Evolutionary conservation across 2,797 vertebrate species (phyloP).

Genomic region (Perodicticus potto): DNA sequence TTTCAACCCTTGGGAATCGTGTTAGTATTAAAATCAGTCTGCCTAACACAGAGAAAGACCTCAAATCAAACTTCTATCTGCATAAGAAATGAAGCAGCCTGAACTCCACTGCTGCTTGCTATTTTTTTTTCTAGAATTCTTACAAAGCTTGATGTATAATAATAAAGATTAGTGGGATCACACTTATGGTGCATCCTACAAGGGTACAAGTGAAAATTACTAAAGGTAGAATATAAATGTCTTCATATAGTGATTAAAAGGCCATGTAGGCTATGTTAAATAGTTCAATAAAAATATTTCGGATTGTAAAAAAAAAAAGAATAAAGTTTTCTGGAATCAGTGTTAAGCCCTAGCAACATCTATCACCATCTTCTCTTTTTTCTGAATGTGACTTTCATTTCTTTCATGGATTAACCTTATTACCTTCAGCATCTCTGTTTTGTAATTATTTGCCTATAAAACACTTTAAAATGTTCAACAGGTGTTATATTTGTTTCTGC

Average conservation of each 20-base stretch:
- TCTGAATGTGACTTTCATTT: neutral
- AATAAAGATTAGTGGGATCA: too few relatives aligned
- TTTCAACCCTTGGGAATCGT: neutral
- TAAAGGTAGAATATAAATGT: too few relatives aligned
- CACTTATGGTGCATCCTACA: too few relatives aligned
- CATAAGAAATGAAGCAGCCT: neutral
- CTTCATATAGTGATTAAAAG: too few relatives aligned
- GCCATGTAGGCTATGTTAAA: too few relatives aligned
- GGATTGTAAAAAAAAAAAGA: too few relatives aligned
- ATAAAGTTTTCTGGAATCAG: neutral
- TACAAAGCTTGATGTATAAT: neutral
- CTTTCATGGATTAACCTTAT: neutral
- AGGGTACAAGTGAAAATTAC: too few relatives aligned
- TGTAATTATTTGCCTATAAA: constrained; percentile 1
- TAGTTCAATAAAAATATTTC: too few relatives aligned
- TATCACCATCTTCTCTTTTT: neutral
- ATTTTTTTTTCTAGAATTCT: neutral
- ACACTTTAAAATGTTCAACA: neutral
- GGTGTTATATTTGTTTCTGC: neutral
- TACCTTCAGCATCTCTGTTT: neutral
- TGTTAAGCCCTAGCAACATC: neutral
- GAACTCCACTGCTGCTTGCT: neutral
- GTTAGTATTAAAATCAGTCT: neutral
- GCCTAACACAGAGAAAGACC: neutral
- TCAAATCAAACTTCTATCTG: neutral